These are phyloP conservation scores for Perognathus longimembris DNA, from an alignment of 2,113 vertebrate genomes.

Conservation along the genomic window DNA sequence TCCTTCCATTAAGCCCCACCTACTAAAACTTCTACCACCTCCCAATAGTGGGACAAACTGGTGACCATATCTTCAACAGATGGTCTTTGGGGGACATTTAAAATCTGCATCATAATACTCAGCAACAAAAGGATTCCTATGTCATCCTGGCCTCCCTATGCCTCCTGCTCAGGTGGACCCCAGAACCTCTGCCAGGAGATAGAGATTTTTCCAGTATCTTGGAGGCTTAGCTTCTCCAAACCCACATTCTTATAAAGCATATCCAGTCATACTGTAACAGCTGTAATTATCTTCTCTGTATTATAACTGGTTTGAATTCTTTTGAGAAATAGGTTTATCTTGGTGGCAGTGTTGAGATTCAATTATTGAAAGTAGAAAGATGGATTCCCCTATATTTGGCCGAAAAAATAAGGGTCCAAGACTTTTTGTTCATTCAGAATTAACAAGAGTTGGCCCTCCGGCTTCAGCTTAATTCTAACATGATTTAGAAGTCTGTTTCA, in stretches of 20 bases:
- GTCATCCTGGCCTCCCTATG: background rate
- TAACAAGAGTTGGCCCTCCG: background rate
- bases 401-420: background rate
- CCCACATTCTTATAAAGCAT: background rate
- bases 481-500: constrained; percentile 67
- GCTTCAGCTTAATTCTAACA: constrained; percentile 28
- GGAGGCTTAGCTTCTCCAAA: background rate
- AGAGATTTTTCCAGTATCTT: constrained; percentile 7
- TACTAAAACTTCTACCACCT: background rate
- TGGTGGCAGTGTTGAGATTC: constrained; percentile 24
- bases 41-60: background rate
- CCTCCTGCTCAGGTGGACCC: background rate
- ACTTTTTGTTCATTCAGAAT: constrained; percentile 35
- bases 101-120: background rate
- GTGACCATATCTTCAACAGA: background rate
- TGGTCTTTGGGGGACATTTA: background rate
- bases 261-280: background rate
- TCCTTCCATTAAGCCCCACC: background rate
- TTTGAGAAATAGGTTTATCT: constrained; percentile 16
- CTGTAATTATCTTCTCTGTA: background rate
- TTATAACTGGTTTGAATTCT: background rate
- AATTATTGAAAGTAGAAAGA: background rate
- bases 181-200: constrained; percentile 11
- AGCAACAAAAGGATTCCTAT: constrained; percentile 9
- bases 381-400: background rate